Evolutionary conservation across 2,888 invertebrate species (phyloP), one percentile per base, ranked within the genome.

Genomic region (Sialis lutaria): DNA sequence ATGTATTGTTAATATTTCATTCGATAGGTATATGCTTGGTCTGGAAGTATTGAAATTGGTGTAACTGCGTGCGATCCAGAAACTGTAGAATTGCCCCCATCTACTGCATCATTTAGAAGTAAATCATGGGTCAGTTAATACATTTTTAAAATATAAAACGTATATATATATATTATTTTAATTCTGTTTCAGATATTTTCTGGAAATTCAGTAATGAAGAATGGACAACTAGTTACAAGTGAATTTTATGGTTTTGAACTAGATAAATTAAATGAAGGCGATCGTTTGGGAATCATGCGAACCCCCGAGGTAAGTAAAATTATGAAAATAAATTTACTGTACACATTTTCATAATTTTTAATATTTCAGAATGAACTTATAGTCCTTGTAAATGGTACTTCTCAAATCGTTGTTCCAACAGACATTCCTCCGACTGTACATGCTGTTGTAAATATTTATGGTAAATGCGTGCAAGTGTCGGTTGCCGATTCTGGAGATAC

Each of bases 331-430:
- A 42, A n/a, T 12, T 34, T 46, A n/a, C 32, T 34, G 10, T 10
- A 8, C 12, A 40, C 7, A 2, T 7, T 33, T 33, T 41, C 44
- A 22, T 22, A 22, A 22, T 22, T 22, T 22, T 22, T 22, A 22
- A 22, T 22, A 22, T 22, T 60, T 57, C 49, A 86, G 77, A 83
- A 82, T 6, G 88, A 89, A 56, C 67, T 95, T 49, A 74, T 89
- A 58, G 91, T 92, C 64, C 91, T 80, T 61, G 75, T 93, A 12
- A 93, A 93, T 64, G 90, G 89, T 2, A 75, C 82, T 54, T 84
- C 89, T 22, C 87, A 91, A 62, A 93, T 93, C 1, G 73, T 88
- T 35, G 93, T 91, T 3, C 88, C 85, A 0, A 73, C 70, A 54
- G 81, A 80, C 54, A 68, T 93, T 53, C 92, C 92, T 1, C 59